Conservation (phyloP, 2,888 invertebrate species). For the Ophraella communa region DNA sequence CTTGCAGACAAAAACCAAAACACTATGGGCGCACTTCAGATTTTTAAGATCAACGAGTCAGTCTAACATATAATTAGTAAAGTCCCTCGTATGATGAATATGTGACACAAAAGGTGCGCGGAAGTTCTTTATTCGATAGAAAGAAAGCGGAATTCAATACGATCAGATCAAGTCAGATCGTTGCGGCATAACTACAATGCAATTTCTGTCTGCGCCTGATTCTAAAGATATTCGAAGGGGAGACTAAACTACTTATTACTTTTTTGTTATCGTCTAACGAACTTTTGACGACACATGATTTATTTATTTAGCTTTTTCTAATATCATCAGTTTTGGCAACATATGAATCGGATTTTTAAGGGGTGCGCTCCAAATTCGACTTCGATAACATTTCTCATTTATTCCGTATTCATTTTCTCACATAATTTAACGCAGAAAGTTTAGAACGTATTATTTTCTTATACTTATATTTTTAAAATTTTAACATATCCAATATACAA, state of each 20-base stretch:
- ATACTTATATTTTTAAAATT: no score
- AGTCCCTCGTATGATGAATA: slow-evolving; percentile 53
- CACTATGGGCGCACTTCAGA: slow-evolving; percentile 53
- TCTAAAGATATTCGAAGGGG: slow-evolving; percentile 45
- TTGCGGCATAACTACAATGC: slow-evolving; percentile 49
- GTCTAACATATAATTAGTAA: slow-evolving; percentile 57
- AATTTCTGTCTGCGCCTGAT: slow-evolving; percentile 38
- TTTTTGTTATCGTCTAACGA: slow-evolving; percentile 46
- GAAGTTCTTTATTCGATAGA: slow-evolving; percentile 56
- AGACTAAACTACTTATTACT: slow-evolving; percentile 51
- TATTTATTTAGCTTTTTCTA: slow-evolving; percentile 5
- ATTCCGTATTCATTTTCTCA: neutral
- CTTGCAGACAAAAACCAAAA: slow-evolving; percentile 47
- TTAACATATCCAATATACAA: no score
- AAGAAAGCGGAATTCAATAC: slow-evolving; percentile 57
- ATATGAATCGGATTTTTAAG: neutral
- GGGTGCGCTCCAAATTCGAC: neutral
- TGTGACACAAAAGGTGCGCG: slow-evolving; percentile 58
- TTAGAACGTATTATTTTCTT: no score
- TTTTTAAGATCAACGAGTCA: slow-evolving; percentile 52
- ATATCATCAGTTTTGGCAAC: slow-evolving; percentile 7
- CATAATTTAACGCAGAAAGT: neutral
- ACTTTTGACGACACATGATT: slow-evolving; percentile 40
- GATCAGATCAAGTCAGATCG: slow-evolving; percentile 58
- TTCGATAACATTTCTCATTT: neutral